These are phyloP conservation scores for Bradypodion pumilum DNA, from an alignment of 2,797 vertebrate species.

Conservation along the genomic window DNA sequence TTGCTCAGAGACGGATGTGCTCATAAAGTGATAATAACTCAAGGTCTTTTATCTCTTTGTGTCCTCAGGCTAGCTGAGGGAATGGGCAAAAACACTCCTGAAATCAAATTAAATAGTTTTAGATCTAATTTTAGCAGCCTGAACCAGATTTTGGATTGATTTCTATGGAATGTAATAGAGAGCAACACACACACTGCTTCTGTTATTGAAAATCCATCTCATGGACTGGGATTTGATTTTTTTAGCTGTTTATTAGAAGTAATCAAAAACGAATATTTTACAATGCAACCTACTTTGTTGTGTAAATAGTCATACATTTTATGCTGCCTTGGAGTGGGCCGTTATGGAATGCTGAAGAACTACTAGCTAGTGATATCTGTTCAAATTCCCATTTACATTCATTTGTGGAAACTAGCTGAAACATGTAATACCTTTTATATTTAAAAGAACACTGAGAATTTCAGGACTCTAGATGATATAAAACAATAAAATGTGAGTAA, in stretches of 20 bases:
- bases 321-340: constrained; percentile 51
- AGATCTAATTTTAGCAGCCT: constrained; percentile 78
- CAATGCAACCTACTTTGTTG: constrained; percentile 49
- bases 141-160: constrained; percentile 76
- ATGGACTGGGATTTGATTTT: constrained; percentile 43
- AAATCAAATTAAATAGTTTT: constrained; percentile 78
- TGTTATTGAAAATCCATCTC: constrained; percentile 70
- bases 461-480: constrained; percentile 5
- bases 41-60: constrained; percentile 68
- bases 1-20: constrained; percentile 55
- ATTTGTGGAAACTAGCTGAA: constrained; percentile 46
- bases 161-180: constrained; percentile 72
- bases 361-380: constrained; percentile 43
- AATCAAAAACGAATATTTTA: constrained; percentile 74
- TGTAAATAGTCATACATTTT: constrained; percentile 54
- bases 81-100: constrained; percentile 65
- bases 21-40: constrained; percentile 68
- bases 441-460: constrained; percentile 25
- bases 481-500: constrained; percentile 6
- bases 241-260: constrained; percentile 65
- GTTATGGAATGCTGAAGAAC: constrained; percentile 28
- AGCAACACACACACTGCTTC: constrained; percentile 54
- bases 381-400: constrained; percentile 55
- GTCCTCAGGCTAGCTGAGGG: constrained; percentile 66
- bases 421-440: not conserved